Base-by-base conservation (phyloP, 2,888 invertebrate species). In the Pyrgus malvae region DNA sequence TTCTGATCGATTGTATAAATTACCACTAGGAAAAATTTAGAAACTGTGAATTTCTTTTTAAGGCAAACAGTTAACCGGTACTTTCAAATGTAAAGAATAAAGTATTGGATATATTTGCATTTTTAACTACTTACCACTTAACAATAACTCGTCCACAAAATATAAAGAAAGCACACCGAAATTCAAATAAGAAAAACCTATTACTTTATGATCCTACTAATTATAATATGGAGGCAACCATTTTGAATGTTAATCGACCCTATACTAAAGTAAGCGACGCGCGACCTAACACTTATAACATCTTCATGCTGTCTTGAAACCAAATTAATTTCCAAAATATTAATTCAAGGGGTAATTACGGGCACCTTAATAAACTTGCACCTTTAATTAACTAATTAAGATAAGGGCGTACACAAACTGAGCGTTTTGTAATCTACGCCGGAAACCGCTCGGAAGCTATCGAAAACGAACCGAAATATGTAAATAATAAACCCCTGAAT, bases 381-480 rank as follows among this genome's bases (percentile, higher is more conserved):
- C 56, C 61, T 62, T 82, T 87, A 85, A 88, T 88, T 86, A 84
- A 85, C 83, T 82, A 85, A 83, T 85, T 80, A 83, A 84, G 86
- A 89, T 88, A 86, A 79, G 67, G 62, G 50, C 40, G 29, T 70
- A 78, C 76, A 78, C 79, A 80, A 79, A 85, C 78, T 80, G 80
- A 80, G 70, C 73, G 74, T 76, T 80, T 77, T 72, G 72, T 80
- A 80, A 84, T 83, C 83, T 82, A 78, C 70, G 60, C 80, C 83
- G 85, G 86, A 87, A 84, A 72, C 76, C 72, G 66, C 70, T 79
- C 83, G 81, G 85, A 82, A 86, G 85, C 80, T 74, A 72, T 72
- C 74, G 71, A 77, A 77, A 72, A 73, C 68, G 70, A 74, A 76
- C 72, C 69, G 63, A 76, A 46, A 41, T 79, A 76, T 83, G 76